Evolutionary conservation across 2,888 invertebrate genomes (phyloP).

Genomic region (Chymomyza fuscimana): DNA sequence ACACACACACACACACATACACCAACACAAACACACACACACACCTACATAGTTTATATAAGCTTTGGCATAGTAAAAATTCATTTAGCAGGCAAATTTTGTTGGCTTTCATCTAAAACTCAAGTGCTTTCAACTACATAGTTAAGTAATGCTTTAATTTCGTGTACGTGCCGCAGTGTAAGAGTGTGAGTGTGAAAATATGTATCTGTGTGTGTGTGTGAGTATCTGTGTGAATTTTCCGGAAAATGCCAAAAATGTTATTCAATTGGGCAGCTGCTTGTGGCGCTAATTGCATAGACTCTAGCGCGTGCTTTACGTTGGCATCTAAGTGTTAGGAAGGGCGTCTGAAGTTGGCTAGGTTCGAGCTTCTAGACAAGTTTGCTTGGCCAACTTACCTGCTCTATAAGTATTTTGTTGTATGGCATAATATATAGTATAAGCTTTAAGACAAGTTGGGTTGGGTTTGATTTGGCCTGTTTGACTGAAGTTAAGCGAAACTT

Average conservation of each 20-base stretch:
- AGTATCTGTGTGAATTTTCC: background rate
- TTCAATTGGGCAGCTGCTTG: constrained; percentile 13
- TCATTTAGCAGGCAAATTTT: constrained; percentile 5
- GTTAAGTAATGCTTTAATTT: background rate
- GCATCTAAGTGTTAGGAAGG: background rate
- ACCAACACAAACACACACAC: background rate
- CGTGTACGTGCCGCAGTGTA: background rate
- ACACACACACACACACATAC: background rate
- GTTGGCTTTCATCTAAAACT: background rate
- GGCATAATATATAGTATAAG: background rate
- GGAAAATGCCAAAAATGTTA: constrained; percentile 9
- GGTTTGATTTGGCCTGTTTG: constrained; percentile 13
- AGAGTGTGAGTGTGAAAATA: background rate
- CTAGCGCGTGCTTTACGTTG: background rate
- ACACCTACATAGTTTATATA: background rate
- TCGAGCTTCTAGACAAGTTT: constrained; percentile 36
- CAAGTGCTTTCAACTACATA: background rate
- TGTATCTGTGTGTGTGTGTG: background rate
- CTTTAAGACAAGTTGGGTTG: background rate
- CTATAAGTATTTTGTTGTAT: constrained; percentile 4
- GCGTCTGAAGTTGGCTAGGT: background rate
- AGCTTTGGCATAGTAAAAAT: background rate
- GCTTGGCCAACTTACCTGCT: constrained; percentile 66
- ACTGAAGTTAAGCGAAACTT: constrained; percentile 36
- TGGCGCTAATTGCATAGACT: constrained; percentile 8